Evolutionary conservation across 2,888 invertebrate species (phyloP), one percentile per base, ranked within the genome.

Genomic region (Dasysyrphus tricinctus): DNA sequence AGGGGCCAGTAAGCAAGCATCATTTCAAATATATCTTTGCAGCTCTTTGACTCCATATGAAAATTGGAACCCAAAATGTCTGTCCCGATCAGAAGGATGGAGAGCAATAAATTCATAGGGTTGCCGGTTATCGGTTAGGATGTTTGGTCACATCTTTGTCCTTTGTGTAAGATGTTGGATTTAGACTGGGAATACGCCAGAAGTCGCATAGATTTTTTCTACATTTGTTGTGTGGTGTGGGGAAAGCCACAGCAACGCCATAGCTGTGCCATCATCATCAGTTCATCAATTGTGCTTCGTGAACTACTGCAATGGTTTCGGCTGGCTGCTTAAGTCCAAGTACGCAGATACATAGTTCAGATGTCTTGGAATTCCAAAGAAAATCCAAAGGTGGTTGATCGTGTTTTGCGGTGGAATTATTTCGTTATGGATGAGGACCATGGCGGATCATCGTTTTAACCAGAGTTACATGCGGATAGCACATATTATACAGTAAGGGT

Each of bases 381-480:
- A 81, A 54, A 57, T 69, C 54, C 24, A 34, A 44, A 49, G 14
- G 19, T 42, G 73, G 61, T 57, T 75, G 79, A 79, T 83, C 75
- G 72, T 82, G 65, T 75, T 78, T 75, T 67, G 29, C 59, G 29
- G 59, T 49, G 59, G 59, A 86, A 86, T 86, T 78, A 86, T 79
- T 86, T 86, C 67, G 86, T 86, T 86, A 86, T 79, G 86, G 82
- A 75, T 75, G 79, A 37, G 72, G 72, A 79, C 81, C 85, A 59
- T 86, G 70, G 74, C 78, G 78, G 75, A 82, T 82, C 82, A 78
- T 79, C 75, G 79, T 82, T 82, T 82, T 75, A 72, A 39, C 78
- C 72, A 29, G 63, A 65, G 54, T 77, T 77, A 61, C 77, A 77
- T 65, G 70, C 57, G 77, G 44, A 59, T 65, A 65, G 51, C 24